Conservation (phyloP, 2,113 vertebrate genomes). For the Labeo rohita region DNA sequence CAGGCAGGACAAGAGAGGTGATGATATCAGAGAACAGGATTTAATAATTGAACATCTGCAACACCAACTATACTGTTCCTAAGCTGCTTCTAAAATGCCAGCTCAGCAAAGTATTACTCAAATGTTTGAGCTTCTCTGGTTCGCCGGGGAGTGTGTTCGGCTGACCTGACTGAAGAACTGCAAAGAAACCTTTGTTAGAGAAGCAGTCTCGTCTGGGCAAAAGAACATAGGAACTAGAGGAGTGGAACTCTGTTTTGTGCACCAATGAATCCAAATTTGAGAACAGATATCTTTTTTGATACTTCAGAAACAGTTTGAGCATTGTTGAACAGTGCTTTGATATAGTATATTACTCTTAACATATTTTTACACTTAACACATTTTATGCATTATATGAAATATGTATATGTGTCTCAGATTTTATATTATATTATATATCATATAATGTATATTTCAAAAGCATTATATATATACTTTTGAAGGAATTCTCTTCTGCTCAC, state of each 20-base stretch:
- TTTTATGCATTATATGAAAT: no score
- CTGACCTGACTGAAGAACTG: not conserved
- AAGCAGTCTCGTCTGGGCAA: not conserved
- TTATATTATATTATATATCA: no score
- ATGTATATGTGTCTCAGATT: no score
- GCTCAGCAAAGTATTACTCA: not conserved
- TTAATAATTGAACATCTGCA: conserved; percentile 23
- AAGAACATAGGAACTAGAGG: not conserved
- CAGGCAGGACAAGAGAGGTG: not conserved
- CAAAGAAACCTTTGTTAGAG: conserved; percentile 10
- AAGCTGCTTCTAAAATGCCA: conserved; percentile 11
- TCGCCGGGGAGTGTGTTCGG: not conserved
- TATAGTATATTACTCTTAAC: no score
- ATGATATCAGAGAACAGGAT: not conserved
- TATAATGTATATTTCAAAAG: no score
- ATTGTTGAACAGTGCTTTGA: not conserved
- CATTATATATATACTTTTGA: no score
- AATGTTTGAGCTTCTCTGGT: conserved; percentile 1
- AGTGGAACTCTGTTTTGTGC: conserved; percentile 7
- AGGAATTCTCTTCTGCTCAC: no score
- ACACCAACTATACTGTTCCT: not conserved
- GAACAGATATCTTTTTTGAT: not conserved
- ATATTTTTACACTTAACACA: no score
- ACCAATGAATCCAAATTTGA: not conserved
- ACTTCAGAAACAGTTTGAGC: not conserved